A percentile compares a stretch with the other conserved stretches of the same genome.
Conservation (phyloP, 2,888 invertebrate genomes). For the Balanococcus diminutus region DNA sequence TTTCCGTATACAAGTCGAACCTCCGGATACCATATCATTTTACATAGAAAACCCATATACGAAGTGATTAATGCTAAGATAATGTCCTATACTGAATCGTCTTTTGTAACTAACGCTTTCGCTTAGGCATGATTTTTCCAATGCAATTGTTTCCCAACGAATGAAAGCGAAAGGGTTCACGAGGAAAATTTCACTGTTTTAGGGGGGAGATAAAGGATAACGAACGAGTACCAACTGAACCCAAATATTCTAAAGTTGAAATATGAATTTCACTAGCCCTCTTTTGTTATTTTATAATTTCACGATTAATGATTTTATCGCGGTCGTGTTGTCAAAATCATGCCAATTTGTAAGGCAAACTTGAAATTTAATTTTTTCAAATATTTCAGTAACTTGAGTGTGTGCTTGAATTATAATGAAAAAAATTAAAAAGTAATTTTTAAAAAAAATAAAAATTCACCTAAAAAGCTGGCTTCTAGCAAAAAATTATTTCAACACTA, state of each 20-base stretch:
- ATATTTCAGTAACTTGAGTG: no score
- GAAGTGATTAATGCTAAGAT: conserved; percentile 11
- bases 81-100: background rate
- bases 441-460: no score
- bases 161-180: background rate
- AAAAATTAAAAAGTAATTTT: no score
- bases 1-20: conserved; percentile 26
- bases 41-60: background rate
- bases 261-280: conserved; percentile 9
- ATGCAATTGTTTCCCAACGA: background rate
- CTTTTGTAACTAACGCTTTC: conserved; percentile 3
- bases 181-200: background rate
- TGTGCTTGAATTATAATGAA: no score
- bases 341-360: no score
- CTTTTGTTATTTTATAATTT: conserved; percentile 18
- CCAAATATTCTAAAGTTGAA: background rate
- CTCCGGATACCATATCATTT: conserved; percentile 9
- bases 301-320: background rate
- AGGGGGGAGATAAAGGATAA: background rate
- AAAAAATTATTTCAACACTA: no score
- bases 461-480: no score
- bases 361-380: no score
- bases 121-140: background rate
- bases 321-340: background rate
- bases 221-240: background rate